These are phyloP conservation scores for Caenorhabditis sp. DNA, from an alignment of 2,888 invertebrate genomes.

Conservation along the genomic window DNA sequence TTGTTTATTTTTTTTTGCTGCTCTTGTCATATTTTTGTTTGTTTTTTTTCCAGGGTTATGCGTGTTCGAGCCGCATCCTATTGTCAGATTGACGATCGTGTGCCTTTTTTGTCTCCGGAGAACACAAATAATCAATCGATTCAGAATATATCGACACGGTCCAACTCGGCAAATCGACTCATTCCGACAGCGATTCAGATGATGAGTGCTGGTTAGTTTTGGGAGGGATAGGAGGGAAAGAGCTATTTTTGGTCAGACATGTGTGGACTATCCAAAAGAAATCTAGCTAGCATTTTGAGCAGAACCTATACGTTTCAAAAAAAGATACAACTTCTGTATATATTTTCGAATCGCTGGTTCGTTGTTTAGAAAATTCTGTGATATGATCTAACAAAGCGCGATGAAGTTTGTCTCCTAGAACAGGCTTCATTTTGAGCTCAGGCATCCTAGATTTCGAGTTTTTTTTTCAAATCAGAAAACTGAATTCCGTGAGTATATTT, in stretches of 20 bases:
- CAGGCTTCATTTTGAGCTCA: no score
- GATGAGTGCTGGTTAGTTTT: constrained; percentile 21
- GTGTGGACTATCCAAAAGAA: no score
- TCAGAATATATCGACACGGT: constrained; percentile 8
- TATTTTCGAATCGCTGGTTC: no score
- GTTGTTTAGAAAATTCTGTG: no score
- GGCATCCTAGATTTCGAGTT: no score
- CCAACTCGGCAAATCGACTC: neutral
- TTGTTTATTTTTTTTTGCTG: neutral
- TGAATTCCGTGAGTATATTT: no score
- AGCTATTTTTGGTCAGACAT: neutral
- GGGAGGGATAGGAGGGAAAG: no score
- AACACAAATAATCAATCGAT: constrained; percentile 6
- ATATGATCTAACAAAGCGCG: no score
- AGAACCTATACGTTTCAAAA: no score
- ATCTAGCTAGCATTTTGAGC: neutral
- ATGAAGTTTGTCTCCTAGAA: no score
- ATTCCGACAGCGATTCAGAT: neutral
- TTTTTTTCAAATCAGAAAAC: no score
- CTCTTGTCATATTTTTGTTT: neutral
- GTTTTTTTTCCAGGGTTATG: constrained; percentile 13
- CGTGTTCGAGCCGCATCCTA: constrained; percentile 50
- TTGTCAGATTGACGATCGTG: constrained; percentile 48
- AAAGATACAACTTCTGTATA: no score
- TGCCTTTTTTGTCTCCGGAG: constrained; percentile 37